Evolutionary conservation across 1,140 invertebrate species (phyloP), one percentile per base, ranked within the genome.

Genomic region (Kradibia gibbosae): DNA sequence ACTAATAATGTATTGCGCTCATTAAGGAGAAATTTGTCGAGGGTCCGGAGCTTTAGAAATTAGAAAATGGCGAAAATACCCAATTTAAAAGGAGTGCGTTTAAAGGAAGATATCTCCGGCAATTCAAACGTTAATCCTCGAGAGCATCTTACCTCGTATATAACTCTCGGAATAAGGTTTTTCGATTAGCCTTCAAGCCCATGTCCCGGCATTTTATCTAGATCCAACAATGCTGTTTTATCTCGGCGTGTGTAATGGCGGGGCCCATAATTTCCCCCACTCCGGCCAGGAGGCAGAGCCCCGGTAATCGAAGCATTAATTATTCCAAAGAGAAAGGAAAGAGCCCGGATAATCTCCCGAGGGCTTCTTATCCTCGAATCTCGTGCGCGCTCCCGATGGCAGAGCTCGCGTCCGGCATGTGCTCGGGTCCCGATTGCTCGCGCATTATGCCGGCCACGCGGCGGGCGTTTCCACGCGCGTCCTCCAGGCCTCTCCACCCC

Each of bases 261-360:
- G 7, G n/a, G 31, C 39, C 53, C 53, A 80, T 80, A 80, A 80
- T 80, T 80, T 72, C 48, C 25, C 39, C 39, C 70, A 34, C 17
- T 45, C 57, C 28, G 7, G 50, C 60, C 57, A 45, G 48, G 42
- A 50, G 28, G 65, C 48, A 28, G 34, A n/a, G 20, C 36, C 28
- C 10, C n/a, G 36, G 74, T 81, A 81, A 81, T 81, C 55, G 79
- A 81, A 67, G 79, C 72, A 75, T 81, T 75, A 81, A 81, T 81
- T 81, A 81, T 81, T 65, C 79, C 22, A 75, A 81, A 75, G 55
- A 81, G 60, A 75, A 25, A 28, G 22, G 45, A 34, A 79, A n/a
- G 53, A 75, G 17, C n/a, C 42, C 45, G 31, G 77, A 71, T 71
- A 78, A 78, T 78, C 65, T 78, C 34, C 31, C 7, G 45, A 42